These are phyloP conservation scores for Chaenogobius annularis DNA, from an alignment of 2,113 vertebrate genomes.

Conservation along the genomic window DNA sequence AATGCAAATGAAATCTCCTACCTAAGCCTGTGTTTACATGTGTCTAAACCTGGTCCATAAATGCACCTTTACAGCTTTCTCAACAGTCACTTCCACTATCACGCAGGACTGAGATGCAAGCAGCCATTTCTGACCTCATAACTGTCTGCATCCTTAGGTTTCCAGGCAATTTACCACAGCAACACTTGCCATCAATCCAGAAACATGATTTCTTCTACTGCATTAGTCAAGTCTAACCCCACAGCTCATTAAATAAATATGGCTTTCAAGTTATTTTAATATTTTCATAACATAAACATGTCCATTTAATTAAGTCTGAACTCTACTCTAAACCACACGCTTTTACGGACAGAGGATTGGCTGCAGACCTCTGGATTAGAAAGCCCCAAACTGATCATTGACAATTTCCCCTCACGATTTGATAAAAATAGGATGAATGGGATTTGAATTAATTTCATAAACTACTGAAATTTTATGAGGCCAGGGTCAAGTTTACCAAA, in stretches of 20 bases:
- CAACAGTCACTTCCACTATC: background rate
- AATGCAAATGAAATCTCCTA: too few species aligned
- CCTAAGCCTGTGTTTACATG: background rate
- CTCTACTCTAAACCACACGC: background rate
- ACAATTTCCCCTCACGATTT: background rate
- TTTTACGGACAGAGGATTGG: background rate
- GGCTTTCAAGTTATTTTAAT: background rate
- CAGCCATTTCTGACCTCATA: background rate
- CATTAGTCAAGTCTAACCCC: background rate
- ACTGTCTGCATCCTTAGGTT: background rate
- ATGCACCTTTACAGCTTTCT: background rate
- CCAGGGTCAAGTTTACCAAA: too few species aligned
- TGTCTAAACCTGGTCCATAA: background rate
- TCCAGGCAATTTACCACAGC: background rate
- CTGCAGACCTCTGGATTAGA: background rate
- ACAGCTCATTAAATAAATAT: background rate
- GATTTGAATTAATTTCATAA: too few species aligned
- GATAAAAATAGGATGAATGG: too few species aligned
- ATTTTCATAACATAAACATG: too few species aligned
- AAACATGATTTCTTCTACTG: background rate
- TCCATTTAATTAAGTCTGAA: background rate
- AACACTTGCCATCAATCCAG: background rate
- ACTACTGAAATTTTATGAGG: too few species aligned
- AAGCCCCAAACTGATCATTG: background rate
- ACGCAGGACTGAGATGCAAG: background rate